Evolutionary conservation across 2,797 vertebrate genomes (phyloP).

Genomic region (Myotis vivesi): DNA sequence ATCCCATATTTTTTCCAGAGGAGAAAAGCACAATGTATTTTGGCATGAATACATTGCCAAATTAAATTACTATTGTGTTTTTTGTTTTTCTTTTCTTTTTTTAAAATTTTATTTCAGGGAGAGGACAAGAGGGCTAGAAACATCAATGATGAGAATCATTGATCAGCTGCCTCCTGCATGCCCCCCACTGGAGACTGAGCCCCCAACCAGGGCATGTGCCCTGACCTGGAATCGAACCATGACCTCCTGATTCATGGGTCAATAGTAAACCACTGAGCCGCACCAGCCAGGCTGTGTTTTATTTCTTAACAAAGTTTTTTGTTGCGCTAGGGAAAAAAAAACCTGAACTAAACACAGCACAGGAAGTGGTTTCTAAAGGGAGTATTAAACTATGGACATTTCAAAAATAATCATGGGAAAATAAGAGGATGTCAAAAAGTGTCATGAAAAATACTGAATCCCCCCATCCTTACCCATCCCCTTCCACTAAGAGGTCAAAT

Average conservation of each 20-base stretch:
- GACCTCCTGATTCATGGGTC: too few relatives aligned
- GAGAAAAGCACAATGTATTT: not conserved
- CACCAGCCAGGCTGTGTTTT: not conserved
- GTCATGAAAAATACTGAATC: not conserved
- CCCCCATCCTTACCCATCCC: not conserved
- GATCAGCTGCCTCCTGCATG: too few relatives aligned
- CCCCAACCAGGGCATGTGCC: too few relatives aligned
- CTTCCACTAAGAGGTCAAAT: not conserved
- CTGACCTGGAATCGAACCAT: too few relatives aligned
- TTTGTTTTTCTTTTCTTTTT: too few relatives aligned
- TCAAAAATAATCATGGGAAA: not conserved
- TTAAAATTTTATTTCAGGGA: too few relatives aligned
- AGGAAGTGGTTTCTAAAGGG: not conserved
- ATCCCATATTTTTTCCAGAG: not conserved
- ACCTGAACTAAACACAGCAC: not conserved
- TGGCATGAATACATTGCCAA: not conserved
- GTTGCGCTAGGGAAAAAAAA: not conserved
- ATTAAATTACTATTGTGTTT: not conserved
- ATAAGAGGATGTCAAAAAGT: not conserved
- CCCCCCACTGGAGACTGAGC: too few relatives aligned
- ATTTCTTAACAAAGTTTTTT: not conserved
- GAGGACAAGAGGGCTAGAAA: too few relatives aligned
- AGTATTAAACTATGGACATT: not conserved
- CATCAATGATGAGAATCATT: too few relatives aligned
- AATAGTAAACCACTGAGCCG: too few relatives aligned